Base-by-base conservation (phyloP, 2,797 vertebrate species). In the Ambastaia sidthimunki region DNA sequence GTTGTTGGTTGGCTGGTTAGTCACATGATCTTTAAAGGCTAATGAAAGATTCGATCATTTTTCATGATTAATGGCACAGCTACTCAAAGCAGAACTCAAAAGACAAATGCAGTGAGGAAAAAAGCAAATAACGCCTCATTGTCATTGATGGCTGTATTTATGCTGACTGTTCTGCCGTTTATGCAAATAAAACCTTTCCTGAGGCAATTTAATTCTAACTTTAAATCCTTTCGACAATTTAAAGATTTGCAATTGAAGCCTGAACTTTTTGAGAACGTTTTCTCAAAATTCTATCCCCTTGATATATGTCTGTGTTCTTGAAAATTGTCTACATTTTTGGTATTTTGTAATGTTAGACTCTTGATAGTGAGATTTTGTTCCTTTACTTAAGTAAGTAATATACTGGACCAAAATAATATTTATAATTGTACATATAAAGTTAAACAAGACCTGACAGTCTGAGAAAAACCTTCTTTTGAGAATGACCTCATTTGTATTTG, bases 31-130 rank as follows among this genome's bases (percentile, higher is more conserved):
- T 9, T 41, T 41, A 41, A 41, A 9, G 37, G 37, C 37, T 41
- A 0, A 3, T 13, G 47, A 11, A 71, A 50, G 4, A 37, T 13
- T 41, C 9, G 37, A 44, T 68, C 65, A 41, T 47, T 19, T 72
- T 65, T 47, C 44, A 71, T 44, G 18, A 25, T 16, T 70, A 78
- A 62, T 63, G 71, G 37, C 57, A 25, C 15, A 63, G 47, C 67
- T 41, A 54, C 55, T 37, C 44, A 34, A 37, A 70, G 59, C 67
- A 18, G 59, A 48, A 31, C 72, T 47, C 48, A 28, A 65, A 48
- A 71, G 75, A 75, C 55, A 71, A 48, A 67, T 67, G 48, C 21
- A 10, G 25, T 19, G 31, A 19, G 28, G 3, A 74, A 74, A 37
- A 28, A 71, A 78, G 21, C 23, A 47, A 63, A 66, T 25, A 74